Conservation (phyloP, 2,888 invertebrate genomes). For the Caprella mutica region DNA sequence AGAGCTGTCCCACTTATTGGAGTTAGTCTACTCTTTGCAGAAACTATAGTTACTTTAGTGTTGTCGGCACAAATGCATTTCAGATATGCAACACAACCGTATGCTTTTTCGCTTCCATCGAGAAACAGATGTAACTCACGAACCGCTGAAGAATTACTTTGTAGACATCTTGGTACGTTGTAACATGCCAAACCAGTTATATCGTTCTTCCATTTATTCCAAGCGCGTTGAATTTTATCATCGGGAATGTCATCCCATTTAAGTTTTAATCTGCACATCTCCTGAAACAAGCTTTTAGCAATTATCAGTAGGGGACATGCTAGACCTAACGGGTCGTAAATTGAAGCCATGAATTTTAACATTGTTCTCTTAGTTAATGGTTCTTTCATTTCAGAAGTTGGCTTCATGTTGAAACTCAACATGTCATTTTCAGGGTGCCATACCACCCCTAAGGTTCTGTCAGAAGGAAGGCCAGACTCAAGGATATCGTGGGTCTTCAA, state of each 20-base stretch:
- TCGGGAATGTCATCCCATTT: not conserved
- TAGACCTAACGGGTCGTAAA: not conserved
- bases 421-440: conserved; percentile 5
- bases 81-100: not conserved
- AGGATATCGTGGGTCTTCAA: too few relatives aligned
- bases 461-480: not conserved
- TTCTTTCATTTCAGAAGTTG: not conserved
- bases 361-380: not conserved
- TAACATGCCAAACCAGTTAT: not conserved
- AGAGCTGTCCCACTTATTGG: not conserved
- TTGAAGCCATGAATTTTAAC: not conserved
- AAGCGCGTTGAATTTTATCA: not conserved
- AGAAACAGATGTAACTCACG: not conserved
- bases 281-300: not conserved
- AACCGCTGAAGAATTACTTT: too few relatives aligned
- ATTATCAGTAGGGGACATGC: not conserved
- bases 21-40: not conserved
- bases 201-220: not conserved
- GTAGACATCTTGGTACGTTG: not conserved
- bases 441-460: conserved; percentile 1
- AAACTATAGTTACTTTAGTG: not conserved
- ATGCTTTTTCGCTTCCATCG: not conserved
- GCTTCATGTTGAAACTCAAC: not conserved
- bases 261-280: not conserved
- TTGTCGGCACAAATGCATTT: not conserved